Conservation (phyloP, 2,888 invertebrate genomes). For the Tipula vernalis region DNA sequence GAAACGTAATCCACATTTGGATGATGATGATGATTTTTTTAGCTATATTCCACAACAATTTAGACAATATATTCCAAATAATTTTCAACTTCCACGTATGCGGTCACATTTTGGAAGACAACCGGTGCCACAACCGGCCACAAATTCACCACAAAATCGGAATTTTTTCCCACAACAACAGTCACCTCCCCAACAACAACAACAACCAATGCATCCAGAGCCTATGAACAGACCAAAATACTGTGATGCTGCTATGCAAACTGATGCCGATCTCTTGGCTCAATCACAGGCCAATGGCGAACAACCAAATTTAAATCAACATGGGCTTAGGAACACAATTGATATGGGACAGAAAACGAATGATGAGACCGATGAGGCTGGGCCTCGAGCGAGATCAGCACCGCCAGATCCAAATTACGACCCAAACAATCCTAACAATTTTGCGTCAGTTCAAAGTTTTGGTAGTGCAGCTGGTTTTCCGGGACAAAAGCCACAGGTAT, state of each 20-base stretch:
- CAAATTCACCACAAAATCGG: slow-evolving; percentile 15
- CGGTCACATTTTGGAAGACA: slow-evolving; percentile 10
- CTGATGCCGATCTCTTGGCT: slow-evolving; percentile 24
- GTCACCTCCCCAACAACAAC: slow-evolving; percentile 11
- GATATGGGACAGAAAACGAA: slow-evolving; percentile 58
- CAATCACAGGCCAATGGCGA: slow-evolving; percentile 21
- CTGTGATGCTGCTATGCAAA: slow-evolving; percentile 36
- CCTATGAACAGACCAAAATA: slow-evolving; percentile 25
- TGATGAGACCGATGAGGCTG: slow-evolving; percentile 36
- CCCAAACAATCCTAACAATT: slow-evolving; percentile 25
- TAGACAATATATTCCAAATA: slow-evolving; percentile 33
- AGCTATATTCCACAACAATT: slow-evolving; percentile 34
- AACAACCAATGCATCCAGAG: slow-evolving; percentile 16
- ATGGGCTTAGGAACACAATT: slow-evolving; percentile 63
- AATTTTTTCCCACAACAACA: slow-evolving; percentile 16
- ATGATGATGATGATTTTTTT: slow-evolving; percentile 26
- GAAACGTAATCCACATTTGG: slow-evolving; percentile 20
- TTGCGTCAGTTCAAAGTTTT: slow-evolving; percentile 27
- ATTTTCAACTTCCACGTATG: slow-evolving; percentile 23
- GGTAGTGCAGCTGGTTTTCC: slow-evolving; percentile 18
- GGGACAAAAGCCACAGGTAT: slow-evolving; percentile 22
- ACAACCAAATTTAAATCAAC: slow-evolving; percentile 42
- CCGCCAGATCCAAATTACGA: slow-evolving; percentile 43
- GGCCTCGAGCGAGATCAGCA: slow-evolving; percentile 65
- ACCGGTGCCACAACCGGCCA: slow-evolving; percentile 14